Conservation (phyloP, 2,888 invertebrate genomes). For the Congeria kusceri region DNA sequence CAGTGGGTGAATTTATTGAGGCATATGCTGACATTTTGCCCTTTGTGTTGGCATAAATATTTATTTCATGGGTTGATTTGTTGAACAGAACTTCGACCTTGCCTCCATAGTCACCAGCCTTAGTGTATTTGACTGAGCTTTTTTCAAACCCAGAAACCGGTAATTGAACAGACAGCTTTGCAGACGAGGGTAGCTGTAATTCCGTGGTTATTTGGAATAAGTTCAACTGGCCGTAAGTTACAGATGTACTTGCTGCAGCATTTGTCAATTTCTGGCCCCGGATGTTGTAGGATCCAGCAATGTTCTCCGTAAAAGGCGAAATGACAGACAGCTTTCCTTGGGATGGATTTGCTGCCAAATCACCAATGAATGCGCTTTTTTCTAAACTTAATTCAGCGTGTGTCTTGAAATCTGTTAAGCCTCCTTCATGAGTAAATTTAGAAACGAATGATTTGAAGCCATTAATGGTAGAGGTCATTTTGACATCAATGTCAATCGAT, state of each 20-base stretch:
- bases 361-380: not conserved
- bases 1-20: constrained; percentile 2
- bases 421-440: constrained; percentile 28
- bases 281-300: constrained; percentile 6
- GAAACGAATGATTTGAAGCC: not conserved
- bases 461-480: not conserved
- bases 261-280: constrained; percentile 2
- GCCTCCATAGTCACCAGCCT: constrained; percentile 15
- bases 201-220: constrained; percentile 1
- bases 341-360: not conserved
- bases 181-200: constrained; percentile 1
- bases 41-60: not conserved
- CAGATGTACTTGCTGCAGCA: not conserved
- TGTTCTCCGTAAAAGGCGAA: constrained; percentile 7
- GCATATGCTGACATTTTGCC: not conserved
- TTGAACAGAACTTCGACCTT: constrained; percentile 6
- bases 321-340: constrained; percentile 7
- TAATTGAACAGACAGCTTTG: constrained; percentile 1
- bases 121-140: not conserved
- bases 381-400: constrained; percentile 23
- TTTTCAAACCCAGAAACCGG: constrained; percentile 14
- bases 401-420: constrained; percentile 17
- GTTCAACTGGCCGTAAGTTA: constrained; percentile 9
- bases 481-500: not conserved
- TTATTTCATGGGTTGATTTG: constrained; percentile 7